Evolutionary conservation across 2,888 invertebrate species (phyloP).

Genomic region (Dichetophora obliterata): DNA sequence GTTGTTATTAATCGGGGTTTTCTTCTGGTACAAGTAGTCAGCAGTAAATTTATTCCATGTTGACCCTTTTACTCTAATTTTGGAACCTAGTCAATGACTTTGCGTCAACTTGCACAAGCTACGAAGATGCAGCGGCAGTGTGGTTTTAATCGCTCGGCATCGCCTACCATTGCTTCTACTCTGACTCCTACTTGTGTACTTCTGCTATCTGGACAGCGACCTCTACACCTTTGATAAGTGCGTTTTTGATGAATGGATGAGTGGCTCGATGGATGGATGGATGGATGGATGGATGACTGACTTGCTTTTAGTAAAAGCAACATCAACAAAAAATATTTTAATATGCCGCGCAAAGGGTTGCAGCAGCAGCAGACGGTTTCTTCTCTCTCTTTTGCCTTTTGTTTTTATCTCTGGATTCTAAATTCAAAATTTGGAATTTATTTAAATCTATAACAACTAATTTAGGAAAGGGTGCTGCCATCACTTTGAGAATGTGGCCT

Average conservation of each 20-base stretch:
- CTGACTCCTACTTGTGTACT: conserved; percentile 42
- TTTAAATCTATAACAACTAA: conserved; percentile 26
- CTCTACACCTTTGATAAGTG: conserved; percentile 41
- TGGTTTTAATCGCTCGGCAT: neutral
- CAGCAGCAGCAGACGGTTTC: neutral
- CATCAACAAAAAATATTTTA: neutral
- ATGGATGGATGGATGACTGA: conserved; percentile 1
- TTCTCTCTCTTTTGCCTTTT: neutral
- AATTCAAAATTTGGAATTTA: conserved; percentile 21
- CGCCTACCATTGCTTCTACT: conserved; percentile 21
- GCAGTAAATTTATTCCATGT: conserved; percentile 18
- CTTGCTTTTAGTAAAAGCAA: neutral
- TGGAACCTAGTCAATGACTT: neutral
- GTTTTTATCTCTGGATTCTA: neutral
- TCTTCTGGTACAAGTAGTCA: neutral
- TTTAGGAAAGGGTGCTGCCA: conserved; percentile 18
- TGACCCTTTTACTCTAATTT: conserved; percentile 18
- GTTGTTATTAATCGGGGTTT: neutral
- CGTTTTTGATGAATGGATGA: conserved; percentile 66
- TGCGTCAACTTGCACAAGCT: neutral
- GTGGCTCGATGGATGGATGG: conserved; percentile 5
- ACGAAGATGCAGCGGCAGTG: conserved; percentile 1
- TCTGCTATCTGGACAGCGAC: neutral
- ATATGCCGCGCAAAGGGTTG: neutral
- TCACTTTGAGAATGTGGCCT: conserved; percentile 9